phyloP scores from a whole-genome alignment of 2,797 vertebrate species.

The Amphiprion clarkii region DNA sequence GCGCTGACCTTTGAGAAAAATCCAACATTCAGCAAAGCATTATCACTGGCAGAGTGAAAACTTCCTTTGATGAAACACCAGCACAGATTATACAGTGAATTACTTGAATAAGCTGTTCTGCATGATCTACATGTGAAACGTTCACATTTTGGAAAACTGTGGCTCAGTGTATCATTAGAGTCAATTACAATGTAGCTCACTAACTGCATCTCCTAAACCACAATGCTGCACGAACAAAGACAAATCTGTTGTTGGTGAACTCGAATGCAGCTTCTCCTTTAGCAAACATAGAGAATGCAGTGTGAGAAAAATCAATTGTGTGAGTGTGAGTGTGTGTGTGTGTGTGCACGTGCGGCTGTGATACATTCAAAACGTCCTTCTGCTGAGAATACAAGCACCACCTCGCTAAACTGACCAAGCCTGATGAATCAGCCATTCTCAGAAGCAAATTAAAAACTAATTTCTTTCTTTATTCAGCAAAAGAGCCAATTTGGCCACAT shows the following conservation, averaged over 20 bases:
- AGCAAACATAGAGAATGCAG: constrained; percentile 16
- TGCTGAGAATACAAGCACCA: constrained; percentile 50
- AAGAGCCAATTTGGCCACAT: constrained; percentile 68
- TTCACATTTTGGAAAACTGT: constrained; percentile 10
- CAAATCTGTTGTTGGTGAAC: constrained; percentile 37
- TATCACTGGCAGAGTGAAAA: constrained; percentile 5
- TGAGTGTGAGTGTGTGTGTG: neutral
- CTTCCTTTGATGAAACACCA: neutral
- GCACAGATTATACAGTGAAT: neutral
- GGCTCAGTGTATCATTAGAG: neutral
- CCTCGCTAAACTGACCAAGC: constrained; percentile 38
- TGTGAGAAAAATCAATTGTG: constrained; percentile 38
- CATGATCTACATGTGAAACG: constrained; percentile 17
- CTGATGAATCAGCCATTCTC: constrained; percentile 69
- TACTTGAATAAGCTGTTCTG: constrained; percentile 17
- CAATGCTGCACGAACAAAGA: constrained; percentile 37
- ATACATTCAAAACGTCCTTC: constrained; percentile 25
- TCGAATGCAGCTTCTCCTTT: constrained; percentile 36
- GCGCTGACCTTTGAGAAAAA: constrained; percentile 24
- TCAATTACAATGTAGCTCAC: constrained; percentile 10
- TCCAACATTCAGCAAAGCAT: constrained; percentile 2
- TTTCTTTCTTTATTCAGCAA: constrained; percentile 72
- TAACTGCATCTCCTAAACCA: constrained; percentile 25
- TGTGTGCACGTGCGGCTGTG: neutral
- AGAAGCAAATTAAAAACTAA: constrained; percentile 69